Percentiles rank a stretch among this genome's conserved stretches.
Evolutionary conservation across 2,797 vertebrate genomes (phyloP).

Genomic region (Monodelphis domestica): DNA sequence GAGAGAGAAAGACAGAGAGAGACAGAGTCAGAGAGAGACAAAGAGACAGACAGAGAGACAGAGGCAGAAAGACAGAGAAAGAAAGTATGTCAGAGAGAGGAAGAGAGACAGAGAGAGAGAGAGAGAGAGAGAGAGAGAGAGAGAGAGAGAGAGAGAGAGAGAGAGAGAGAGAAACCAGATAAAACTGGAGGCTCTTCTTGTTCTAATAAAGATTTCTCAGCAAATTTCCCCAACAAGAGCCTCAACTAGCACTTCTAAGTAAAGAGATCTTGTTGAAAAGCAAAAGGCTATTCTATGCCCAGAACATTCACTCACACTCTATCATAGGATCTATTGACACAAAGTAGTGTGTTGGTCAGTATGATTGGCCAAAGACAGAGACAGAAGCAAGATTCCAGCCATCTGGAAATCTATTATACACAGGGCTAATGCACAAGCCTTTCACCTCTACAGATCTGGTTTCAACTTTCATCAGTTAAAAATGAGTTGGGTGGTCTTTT

Average conservation of each 20-base stretch:
- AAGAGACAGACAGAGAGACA: no score
- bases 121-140: background rate
- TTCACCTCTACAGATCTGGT: constrained; percentile 70
- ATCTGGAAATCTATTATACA: constrained; percentile 69
- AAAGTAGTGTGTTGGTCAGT: constrained; percentile 65
- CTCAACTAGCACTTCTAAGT: constrained; percentile 25
- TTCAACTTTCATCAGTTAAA: constrained; percentile 71
- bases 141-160: background rate
- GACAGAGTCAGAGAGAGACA: no score
- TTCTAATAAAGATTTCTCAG: constrained; percentile 33
- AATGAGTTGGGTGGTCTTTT: constrained; percentile 66
- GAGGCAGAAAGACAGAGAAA: no score
- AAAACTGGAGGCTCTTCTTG: background rate
- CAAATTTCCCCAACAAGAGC: constrained; percentile 48
- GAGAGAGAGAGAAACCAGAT: background rate
- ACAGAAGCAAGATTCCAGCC: constrained; percentile 54
- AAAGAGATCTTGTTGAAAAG: constrained; percentile 54
- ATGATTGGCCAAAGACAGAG: constrained; percentile 58
- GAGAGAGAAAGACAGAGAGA: no score
- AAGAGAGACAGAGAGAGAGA: no score
- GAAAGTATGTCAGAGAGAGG: no score
- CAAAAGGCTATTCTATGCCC: constrained; percentile 50
- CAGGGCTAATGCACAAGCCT: constrained; percentile 57
- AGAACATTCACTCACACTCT: constrained; percentile 23
- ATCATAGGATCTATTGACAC: constrained; percentile 63